Conservation (phyloP, 2,113 vertebrate genomes). For the Alectura lathami region DNA sequence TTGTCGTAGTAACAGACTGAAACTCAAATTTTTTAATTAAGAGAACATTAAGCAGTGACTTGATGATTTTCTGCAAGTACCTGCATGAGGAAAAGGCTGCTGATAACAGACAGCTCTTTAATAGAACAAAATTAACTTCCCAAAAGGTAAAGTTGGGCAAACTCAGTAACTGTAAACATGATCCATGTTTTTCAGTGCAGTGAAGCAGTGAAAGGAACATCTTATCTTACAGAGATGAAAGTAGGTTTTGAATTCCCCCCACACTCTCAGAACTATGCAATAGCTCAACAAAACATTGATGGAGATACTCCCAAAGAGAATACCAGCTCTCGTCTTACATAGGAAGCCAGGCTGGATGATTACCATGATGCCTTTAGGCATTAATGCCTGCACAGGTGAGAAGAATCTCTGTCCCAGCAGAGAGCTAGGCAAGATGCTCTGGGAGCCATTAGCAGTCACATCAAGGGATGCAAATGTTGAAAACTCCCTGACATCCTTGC, state of each 20-base stretch:
- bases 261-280: not conserved
- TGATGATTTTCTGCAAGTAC: slow-evolving; percentile 3
- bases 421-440: not conserved
- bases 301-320: not conserved
- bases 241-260: not conserved
- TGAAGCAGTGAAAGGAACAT: not conserved
- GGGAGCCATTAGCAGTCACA: not conserved
- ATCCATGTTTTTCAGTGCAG: not conserved
- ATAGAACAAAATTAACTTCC: not conserved
- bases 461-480: not conserved
- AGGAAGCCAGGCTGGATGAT: not conserved
- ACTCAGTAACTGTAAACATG: not conserved
- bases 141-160: not conserved
- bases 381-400: fast-evolving
- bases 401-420: not conserved
- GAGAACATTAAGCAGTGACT: not conserved
- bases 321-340: fast-evolving
- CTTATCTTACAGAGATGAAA: not conserved
- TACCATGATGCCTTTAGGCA: not conserved
- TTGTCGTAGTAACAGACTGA: not conserved
- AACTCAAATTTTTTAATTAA: not conserved
- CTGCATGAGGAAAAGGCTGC: not conserved
- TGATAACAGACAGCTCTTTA: not conserved
- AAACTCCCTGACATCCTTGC: not conserved
- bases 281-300: not conserved